Conservation (phyloP, 2,113 vertebrate species). For the Sceloporus undulatus region DNA sequence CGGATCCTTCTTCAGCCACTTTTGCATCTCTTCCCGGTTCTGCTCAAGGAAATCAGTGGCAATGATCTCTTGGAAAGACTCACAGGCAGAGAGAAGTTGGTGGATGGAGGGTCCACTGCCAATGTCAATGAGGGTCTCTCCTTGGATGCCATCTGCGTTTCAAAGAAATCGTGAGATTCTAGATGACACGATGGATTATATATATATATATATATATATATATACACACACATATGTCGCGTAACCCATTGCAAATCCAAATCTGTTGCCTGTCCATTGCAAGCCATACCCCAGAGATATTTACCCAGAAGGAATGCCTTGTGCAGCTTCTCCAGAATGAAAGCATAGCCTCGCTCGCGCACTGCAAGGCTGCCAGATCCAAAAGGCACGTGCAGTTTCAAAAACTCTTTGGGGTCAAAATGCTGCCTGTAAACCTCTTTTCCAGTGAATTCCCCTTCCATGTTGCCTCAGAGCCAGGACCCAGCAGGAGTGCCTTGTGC, state of each 20-base stretch:
- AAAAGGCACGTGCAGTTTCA: neutral
- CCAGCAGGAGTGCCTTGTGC: too few species aligned
- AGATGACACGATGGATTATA: too few species aligned
- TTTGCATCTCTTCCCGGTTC: constrained; percentile 72
- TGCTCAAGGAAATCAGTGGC: constrained; percentile 66
- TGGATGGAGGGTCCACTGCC: constrained; percentile 76
- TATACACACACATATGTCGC: too few species aligned
- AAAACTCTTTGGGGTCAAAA: neutral
- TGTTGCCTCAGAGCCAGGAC: too few species aligned
- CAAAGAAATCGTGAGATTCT: too few species aligned
- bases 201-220: too few species aligned
- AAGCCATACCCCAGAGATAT: neutral
- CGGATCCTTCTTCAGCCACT: constrained; percentile 72
- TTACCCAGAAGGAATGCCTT: neutral
- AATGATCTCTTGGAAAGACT: constrained; percentile 72
- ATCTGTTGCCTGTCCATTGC: too few species aligned
- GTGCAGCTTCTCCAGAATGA: neutral
- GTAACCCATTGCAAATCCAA: too few species aligned
- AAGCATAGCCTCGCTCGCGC: neutral
- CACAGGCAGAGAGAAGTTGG: constrained; percentile 73
- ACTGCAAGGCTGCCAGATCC: neutral
- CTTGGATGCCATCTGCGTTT: constrained; percentile 58
- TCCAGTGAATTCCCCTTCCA: neutral
- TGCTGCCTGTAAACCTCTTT: neutral
- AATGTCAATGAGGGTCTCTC: constrained; percentile 72